Evolutionary conservation across 2,888 invertebrate species (phyloP), one percentile per base, ranked within the genome.

Genomic region (Apamea monoglypha): DNA sequence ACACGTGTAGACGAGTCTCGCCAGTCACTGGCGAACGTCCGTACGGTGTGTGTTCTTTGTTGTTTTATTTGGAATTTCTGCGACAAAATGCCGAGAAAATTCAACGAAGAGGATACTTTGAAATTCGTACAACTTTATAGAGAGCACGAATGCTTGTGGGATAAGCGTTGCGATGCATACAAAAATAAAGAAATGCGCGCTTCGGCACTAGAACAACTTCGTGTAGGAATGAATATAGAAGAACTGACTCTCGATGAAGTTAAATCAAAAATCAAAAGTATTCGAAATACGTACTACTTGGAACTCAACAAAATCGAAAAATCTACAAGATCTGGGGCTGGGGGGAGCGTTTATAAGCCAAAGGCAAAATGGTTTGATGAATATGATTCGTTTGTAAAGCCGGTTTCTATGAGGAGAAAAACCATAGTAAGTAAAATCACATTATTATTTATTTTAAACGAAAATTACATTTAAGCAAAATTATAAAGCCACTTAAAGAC

Each of bases 151-250:
- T 87, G 85, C 83, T 86, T 86, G 85, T 87, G 86, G 87, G 85
- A 86, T 83, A 87, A 82, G 76, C 83, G 83, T 76, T 86, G 79
- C 14, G 82, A 79, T 81, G 83, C 78, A 70, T 88, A 87, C 78
- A 86, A 87, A 83, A 88, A 86, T 82, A 88, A 88, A 81, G 74
- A 84, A 83, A 89, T 87, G 80, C 87, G 88, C 81, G 68, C 82
- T 83, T 82, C 84, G 76, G 85, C 87, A 80, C 82, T 86, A 82
- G 78, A 88, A 85, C 63, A 83, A 75, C 82, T 84, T 82, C 82
- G 82, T 74, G 75, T 77, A 75, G 81, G 77, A 83, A 86, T 88
- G 77, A 81, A 81, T 75, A 75, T 75, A 53, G 74, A 53, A 79
- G 78, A 74, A 73, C 69, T 70, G 78, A 78, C 74, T 70, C 16